Conservation (phyloP, 2,113 vertebrate species). For the Eurypyga helias region DNA sequence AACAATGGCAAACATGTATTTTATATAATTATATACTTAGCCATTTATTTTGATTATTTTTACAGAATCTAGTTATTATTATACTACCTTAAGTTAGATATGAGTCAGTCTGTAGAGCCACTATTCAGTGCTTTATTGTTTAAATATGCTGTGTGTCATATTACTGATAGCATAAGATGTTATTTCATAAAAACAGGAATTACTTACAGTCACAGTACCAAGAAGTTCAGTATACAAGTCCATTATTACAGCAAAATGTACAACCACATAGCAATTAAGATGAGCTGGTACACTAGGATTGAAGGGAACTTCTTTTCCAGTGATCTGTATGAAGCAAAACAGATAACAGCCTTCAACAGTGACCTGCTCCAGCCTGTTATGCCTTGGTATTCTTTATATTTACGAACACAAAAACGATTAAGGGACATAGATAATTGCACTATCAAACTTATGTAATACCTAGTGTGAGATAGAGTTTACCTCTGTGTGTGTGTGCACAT, state of each 20-base stretch:
- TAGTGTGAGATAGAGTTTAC: background rate
- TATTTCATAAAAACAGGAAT: background rate
- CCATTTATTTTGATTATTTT: background rate
- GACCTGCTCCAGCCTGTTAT: background rate
- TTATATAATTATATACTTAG: background rate
- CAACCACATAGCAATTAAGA: constrained; percentile 76
- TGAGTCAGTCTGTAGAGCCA: background rate
- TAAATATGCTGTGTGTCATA: background rate
- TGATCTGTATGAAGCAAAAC: constrained; percentile 77
- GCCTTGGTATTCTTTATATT: background rate
- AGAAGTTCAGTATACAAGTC: constrained; percentile 83
- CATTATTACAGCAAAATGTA: constrained; percentile 83
- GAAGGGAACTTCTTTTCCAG: constrained; percentile 83
- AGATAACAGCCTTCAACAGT: background rate
- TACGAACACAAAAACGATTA: background rate
- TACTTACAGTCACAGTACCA: constrained; percentile 80
- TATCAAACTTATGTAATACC: background rate
- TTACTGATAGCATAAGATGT: background rate
- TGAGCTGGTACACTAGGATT: constrained; percentile 71
- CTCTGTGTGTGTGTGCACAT: background rate
- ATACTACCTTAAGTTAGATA: background rate
- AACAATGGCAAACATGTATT: background rate
- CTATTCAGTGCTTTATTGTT: background rate
- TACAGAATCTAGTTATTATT: background rate
- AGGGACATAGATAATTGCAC: background rate